Evolutionary conservation across 2,797 vertebrate species (phyloP), one percentile per base, ranked within the genome.

Genomic region (Meda fulgida): DNA sequence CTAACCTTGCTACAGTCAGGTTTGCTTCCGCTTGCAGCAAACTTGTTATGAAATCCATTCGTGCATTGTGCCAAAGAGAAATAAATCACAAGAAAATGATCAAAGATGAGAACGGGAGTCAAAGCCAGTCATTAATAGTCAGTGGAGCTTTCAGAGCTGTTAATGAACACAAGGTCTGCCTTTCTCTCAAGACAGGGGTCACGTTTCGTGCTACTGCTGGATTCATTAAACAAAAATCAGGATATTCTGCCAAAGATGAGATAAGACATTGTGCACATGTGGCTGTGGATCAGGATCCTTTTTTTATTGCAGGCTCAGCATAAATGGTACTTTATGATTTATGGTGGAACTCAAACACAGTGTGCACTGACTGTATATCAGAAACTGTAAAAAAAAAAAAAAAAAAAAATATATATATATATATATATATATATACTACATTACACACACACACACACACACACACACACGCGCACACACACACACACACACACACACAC

Each of bases 241-340:
- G 18, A 48, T 40, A 73, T 48, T 82, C 31, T 58, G 55, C 70
- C 81, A 75, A 83, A 65, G 70, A 69, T 69, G 78, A 83, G 80
- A 53, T 81, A 51, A 81, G 66, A 79, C 60, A 66, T 66, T 21
- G 40, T 46, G 58, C 26, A 34, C 26, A 79, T 71, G 79, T 53
- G 40, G 11, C 60, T 36, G 43, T 1, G 46, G 43, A 69, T 65
- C 77, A 48, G 34, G 77, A 31, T 55, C 1, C 3, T 78, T 5
- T 43, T 78, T 78, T 46, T 18, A 78, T 31, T 65, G 43, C 11
- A 80, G 7, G 21, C 9, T 51, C 29, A 67, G 78, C 13, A 36
- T 34, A 67, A 80, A 34, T 67, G 21, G 13, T 6, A 36, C 19
- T 67, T 67, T 46, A 40, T 36, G 13, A 18, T 69, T 80, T 19